Evolutionary conservation across 35 echinoderm and acorn worm species (phyloP).

Genomic region (Apostichopus japonicus): DNA sequence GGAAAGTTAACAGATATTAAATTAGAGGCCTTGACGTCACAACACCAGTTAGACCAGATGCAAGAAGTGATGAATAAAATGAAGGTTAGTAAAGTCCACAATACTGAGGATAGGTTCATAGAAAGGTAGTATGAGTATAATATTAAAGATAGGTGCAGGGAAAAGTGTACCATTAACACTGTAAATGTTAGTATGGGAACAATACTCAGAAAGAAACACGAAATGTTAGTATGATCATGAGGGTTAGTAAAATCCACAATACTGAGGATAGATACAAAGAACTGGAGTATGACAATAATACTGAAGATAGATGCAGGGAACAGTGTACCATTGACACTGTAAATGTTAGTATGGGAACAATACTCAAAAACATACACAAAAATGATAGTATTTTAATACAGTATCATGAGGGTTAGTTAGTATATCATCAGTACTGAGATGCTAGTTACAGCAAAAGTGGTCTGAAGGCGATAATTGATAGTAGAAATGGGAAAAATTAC

Average conservation of each 20-base stretch:
- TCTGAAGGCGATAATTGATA: not conserved
- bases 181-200: not conserved
- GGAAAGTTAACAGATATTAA: constrained; percentile 92
- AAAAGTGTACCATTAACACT: not conserved
- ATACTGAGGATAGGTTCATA: not conserved
- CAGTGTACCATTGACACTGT: not conserved
- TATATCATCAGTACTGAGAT: too few species aligned
- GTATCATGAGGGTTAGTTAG: not conserved
- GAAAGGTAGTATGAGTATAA: not conserved
- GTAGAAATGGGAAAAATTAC: too few species aligned
- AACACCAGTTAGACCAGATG: constrained; percentile 95
- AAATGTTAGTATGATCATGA: too few species aligned
- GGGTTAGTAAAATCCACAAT: not conserved
- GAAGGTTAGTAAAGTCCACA: constrained; percentile 70
- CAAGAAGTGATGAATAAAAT: constrained; percentile 95
- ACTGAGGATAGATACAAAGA: not conserved
- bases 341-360: not conserved
- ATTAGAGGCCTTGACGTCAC: constrained; percentile 88
- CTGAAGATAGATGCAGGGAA: not conserved
- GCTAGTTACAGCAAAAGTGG: too few species aligned
- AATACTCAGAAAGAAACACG: not conserved
- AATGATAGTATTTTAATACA: not conserved
- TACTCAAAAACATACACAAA: too few species aligned
- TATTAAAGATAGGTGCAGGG: not conserved
- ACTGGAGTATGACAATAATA: not conserved